These are phyloP conservation scores for Sesamia nonagrioides DNA, from an alignment of 1,140 invertebrate genomes.

Conservation along the genomic window DNA sequence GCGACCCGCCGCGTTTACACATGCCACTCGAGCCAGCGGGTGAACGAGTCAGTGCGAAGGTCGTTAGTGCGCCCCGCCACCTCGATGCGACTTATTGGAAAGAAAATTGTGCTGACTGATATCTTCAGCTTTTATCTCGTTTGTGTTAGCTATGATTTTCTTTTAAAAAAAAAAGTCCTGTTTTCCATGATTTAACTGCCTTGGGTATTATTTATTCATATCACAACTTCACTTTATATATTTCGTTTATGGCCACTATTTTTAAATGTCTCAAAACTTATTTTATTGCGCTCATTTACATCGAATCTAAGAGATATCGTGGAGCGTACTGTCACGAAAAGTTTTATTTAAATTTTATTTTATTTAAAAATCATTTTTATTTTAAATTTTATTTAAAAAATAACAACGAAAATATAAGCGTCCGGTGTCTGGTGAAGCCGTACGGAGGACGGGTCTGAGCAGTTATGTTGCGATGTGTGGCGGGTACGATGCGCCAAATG, in stretches of 20 bases:
- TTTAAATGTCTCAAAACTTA: neutral
- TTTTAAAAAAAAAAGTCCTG: constrained; percentile 1
- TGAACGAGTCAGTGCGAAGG: constrained; percentile 63
- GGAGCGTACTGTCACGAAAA: neutral
- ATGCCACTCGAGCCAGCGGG: constrained; percentile 62
- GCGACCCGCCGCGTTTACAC: constrained; percentile 60
- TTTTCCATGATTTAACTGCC: neutral
- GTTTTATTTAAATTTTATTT: no score
- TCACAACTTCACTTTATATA: no score
- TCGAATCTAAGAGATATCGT: neutral
- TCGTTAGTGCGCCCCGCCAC: constrained; percentile 67
- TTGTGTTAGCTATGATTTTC: constrained; percentile 60
- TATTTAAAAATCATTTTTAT: no score
- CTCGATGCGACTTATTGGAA: constrained; percentile 69
- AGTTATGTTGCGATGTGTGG: no score
- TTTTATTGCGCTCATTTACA: neutral
- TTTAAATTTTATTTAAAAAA: no score
- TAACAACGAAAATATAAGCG: no score
- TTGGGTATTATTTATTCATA: no score
- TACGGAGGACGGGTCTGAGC: no score
- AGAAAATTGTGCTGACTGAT: constrained; percentile 77
- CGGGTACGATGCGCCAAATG: no score
- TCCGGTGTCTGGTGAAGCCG: no score
- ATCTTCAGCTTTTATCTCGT: constrained; percentile 62
- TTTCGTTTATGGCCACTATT: constrained; percentile 27